These are phyloP conservation scores for Epistrophella euchroma DNA, from an alignment of 2,888 invertebrate genomes.

Conservation along the genomic window DNA sequence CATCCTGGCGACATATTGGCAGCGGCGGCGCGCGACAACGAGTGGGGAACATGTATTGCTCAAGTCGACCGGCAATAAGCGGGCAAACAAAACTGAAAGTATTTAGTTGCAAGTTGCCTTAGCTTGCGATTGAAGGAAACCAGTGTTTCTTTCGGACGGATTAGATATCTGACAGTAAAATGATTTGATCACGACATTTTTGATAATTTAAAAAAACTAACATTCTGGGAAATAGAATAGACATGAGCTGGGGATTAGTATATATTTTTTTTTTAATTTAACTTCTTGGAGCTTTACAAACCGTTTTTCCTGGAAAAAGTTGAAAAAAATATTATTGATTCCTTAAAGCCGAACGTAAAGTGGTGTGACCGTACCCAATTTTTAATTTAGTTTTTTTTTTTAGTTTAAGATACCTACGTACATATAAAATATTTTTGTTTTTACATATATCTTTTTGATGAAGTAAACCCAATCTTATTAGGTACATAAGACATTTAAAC, in stretches of 20 bases:
- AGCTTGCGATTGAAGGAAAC: slow-evolving; percentile 46
- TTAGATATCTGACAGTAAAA: slow-evolving; percentile 59
- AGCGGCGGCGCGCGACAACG: neutral
- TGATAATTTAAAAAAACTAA: slow-evolving; percentile 29
- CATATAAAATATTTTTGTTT: too few relatives aligned
- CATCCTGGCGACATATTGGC: neutral
- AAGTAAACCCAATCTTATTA: neutral
- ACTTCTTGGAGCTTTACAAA: too few relatives aligned
- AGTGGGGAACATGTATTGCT: slow-evolving; percentile 19
- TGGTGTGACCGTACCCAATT: too few relatives aligned
- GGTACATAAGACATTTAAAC: neutral
- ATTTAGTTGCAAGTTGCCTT: slow-evolving; percentile 29
- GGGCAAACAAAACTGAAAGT: slow-evolving; percentile 51
- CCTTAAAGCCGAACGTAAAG: too few relatives aligned
- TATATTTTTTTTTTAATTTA: too few relatives aligned
- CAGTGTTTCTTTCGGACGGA: slow-evolving; percentile 31
- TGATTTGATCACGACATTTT: slow-evolving; percentile 51
- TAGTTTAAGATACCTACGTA: too few relatives aligned
- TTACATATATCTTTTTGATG: too few relatives aligned
- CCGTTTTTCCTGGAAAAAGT: too few relatives aligned
- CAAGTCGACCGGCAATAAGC: slow-evolving; percentile 43
- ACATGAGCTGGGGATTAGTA: neutral
- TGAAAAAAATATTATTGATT: too few relatives aligned
- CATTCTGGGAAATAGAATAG: slow-evolving; percentile 23
- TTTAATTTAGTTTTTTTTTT: too few relatives aligned